phyloP scores from a whole-genome alignment of 2,888 invertebrate genomes.

The Mactromeris polynyma region DNA sequence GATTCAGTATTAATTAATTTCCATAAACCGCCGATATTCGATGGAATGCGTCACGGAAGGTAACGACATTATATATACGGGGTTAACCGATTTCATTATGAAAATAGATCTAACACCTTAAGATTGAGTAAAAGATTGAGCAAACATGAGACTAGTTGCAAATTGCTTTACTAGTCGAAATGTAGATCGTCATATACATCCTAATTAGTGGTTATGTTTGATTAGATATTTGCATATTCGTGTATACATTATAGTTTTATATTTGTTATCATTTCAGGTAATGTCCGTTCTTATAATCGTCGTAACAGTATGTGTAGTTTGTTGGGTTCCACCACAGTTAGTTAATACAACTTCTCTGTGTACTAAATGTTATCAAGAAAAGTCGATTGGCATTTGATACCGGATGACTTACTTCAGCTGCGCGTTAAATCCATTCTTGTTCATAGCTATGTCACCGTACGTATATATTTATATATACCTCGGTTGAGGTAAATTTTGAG shows the following conservation, averaged over 20 bases:
- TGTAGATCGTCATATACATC: no score
- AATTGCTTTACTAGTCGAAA: no score
- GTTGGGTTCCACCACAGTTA: neutral
- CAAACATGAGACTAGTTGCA: no score
- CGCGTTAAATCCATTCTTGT: neutral
- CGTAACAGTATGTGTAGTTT: neutral
- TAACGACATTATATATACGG: no score
- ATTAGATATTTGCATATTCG: neutral
- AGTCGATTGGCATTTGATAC: neutral
- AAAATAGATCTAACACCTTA: no score
- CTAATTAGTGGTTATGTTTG: no score
- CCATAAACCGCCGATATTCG: no score
- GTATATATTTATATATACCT: neutral
- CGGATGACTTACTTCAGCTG: neutral
- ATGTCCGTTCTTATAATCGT: neutral
- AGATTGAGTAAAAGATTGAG: no score
- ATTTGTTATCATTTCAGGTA: neutral
- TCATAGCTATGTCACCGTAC: constrained; percentile 10
- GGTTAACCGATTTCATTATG: no score
- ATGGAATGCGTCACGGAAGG: no score
- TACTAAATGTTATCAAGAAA: neutral
- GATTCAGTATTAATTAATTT: no score
- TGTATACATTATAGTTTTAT: neutral
- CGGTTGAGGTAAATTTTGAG: no score
- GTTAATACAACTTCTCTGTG: neutral